These are phyloP conservation scores for Paradisaea rubra DNA, from an alignment of 2,113 vertebrate genomes.

Conservation along the genomic window DNA sequence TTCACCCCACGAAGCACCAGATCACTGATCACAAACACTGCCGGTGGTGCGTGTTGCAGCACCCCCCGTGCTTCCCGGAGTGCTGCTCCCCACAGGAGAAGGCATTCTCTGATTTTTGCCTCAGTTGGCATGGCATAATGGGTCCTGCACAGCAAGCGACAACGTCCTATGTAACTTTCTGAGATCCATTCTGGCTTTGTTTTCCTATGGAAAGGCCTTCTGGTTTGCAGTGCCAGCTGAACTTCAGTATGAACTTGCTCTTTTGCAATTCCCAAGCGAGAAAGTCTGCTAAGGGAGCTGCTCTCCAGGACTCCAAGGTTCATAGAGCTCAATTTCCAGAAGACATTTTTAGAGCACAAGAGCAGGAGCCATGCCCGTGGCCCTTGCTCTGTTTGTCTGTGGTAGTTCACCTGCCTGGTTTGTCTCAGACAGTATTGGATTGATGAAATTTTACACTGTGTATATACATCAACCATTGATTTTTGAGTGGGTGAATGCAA, in stretches of 20 bases:
- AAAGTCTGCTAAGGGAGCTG: background rate
- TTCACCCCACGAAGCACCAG: background rate
- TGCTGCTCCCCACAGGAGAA: background rate
- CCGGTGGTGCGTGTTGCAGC: rapidly evolving
- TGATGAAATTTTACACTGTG: background rate
- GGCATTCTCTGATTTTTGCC: background rate
- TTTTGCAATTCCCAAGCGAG: background rate
- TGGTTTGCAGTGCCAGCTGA: background rate
- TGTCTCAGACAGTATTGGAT: background rate
- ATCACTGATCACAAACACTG: background rate
- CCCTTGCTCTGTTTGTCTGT: background rate
- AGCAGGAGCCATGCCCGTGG: background rate
- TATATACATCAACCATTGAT: background rate
- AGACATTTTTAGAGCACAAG: background rate
- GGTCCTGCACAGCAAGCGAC: background rate
- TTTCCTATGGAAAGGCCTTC: background rate
- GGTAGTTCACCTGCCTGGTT: background rate
- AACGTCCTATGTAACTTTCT: background rate
- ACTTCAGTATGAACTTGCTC: background rate
- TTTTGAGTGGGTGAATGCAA: background rate
- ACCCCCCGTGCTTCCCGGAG: rapidly evolving
- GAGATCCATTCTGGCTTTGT: background rate
- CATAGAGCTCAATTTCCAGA: rapidly evolving
- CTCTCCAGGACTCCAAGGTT: background rate
- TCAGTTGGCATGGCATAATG: rapidly evolving